phyloP scores from a whole-genome alignment of 2,797 vertebrate genomes.

The Oryzias sinensis region DNA sequence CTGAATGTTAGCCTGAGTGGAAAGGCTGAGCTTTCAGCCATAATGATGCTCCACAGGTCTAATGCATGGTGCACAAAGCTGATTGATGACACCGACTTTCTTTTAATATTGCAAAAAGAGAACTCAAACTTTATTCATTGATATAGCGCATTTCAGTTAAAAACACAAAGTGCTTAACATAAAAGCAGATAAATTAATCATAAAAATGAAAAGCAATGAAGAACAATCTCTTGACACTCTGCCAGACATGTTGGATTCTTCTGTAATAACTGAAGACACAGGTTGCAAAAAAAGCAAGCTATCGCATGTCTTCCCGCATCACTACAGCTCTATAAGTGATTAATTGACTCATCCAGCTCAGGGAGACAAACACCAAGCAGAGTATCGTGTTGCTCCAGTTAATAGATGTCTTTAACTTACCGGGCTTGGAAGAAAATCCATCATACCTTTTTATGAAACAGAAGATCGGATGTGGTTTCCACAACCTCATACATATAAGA shows the following conservation, averaged over 20 bases:
- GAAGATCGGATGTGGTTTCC: slow-evolving; percentile 32
- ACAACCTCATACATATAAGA: slow-evolving; percentile 18
- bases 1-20: slow-evolving; percentile 14
- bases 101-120: slow-evolving; percentile 66
- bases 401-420: slow-evolving; percentile 54
- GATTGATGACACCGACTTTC: slow-evolving; percentile 60
- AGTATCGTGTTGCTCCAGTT: slow-evolving; percentile 69
- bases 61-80: slow-evolving; percentile 42
- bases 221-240: slow-evolving; percentile 48
- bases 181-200: too few relatives aligned
- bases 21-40: slow-evolving; percentile 32
- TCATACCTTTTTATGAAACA: slow-evolving; percentile 58
- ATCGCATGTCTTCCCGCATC: slow-evolving; percentile 61
- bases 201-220: too few relatives aligned
- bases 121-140: background rate
- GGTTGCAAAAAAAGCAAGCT: slow-evolving; percentile 68
- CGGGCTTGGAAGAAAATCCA: slow-evolving; percentile 62
- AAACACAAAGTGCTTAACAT: too few relatives aligned
- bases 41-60: slow-evolving; percentile 30
- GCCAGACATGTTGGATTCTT: slow-evolving; percentile 70
- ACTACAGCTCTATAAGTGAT: slow-evolving; percentile 71
- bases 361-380: slow-evolving; percentile 67
- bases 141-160: too few relatives aligned
- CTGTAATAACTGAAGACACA: slow-evolving; percentile 69
- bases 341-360: slow-evolving; percentile 73